phyloP scores from a whole-genome alignment of 2,888 invertebrate genomes.

The Hydraecia micacea region DNA sequence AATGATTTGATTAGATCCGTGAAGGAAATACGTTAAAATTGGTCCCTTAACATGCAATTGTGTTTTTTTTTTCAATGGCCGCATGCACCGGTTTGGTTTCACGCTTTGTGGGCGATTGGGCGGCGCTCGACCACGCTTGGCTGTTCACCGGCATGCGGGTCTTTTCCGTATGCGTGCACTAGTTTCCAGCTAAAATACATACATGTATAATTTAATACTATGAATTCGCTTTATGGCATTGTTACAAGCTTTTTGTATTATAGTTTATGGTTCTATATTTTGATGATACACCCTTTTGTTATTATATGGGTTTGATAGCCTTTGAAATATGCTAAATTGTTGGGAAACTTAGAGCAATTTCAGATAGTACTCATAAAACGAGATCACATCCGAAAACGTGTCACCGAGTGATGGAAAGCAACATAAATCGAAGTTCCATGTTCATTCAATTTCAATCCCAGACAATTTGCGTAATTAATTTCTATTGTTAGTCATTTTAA shows the following conservation, averaged over 20 bases:
- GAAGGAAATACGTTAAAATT: conserved; percentile 71
- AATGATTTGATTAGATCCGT: conserved; percentile 61
- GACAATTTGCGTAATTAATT: conserved; percentile 30
- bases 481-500: conserved; percentile 35
- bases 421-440: conserved; percentile 18
- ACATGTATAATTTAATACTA: conserved; percentile 67
- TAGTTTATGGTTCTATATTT: conserved; percentile 18
- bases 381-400: neutral
- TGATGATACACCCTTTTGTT: conserved; percentile 6
- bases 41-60: conserved; percentile 71
- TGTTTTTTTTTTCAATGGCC: conserved; percentile 63
- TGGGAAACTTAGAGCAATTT: neutral
- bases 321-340: conserved; percentile 7
- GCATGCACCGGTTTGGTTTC: conserved; percentile 73
- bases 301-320: neutral
- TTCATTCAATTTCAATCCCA: conserved; percentile 29
- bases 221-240: conserved; percentile 57
- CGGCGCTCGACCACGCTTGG: conserved; percentile 74
- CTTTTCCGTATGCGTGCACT: conserved; percentile 80
- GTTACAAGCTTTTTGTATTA: conserved; percentile 16
- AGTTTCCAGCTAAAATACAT: conserved; percentile 72
- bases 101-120: conserved; percentile 70
- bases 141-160: conserved; percentile 74
- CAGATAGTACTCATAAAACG: neutral
- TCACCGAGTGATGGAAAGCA: conserved; percentile 22